A percentile compares a stretch with the other conserved stretches of the same genome.
These are phyloP conservation scores for Lithophane semibrunnea DNA, from an alignment of 2,888 invertebrate genomes.

Conservation along the genomic window DNA sequence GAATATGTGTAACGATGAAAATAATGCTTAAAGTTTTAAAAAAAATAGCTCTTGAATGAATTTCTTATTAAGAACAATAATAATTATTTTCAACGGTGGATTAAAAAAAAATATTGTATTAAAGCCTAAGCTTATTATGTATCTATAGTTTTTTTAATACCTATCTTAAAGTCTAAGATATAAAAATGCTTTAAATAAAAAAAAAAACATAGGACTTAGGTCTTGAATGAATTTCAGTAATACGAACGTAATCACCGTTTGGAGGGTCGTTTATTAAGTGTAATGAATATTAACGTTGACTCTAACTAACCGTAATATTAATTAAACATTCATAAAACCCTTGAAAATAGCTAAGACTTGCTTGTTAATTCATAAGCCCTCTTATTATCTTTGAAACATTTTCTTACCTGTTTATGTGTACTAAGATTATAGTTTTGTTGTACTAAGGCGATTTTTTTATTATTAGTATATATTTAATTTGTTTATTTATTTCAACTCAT, in stretches of 20 bases:
- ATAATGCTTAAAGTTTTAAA: no score
- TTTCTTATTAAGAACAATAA: no score
- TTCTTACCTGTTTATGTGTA: not conserved
- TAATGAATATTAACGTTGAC: conserved; percentile 50
- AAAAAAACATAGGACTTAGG: not conserved
- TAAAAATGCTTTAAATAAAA: not conserved
- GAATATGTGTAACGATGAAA: no score
- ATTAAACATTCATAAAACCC: conserved; percentile 38
- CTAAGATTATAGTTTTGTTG: not conserved
- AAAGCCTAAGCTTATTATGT: no score
- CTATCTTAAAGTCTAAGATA: not conserved
- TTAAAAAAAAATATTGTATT: not conserved
- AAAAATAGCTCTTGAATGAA: no score
- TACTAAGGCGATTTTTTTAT: not conserved
- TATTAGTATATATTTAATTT: not conserved
- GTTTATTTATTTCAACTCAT: not conserved
- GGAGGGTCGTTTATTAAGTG: conserved; percentile 14
- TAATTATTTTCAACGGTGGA: not conserved
- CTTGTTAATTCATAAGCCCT: conserved; percentile 7
- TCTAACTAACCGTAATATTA: conserved; percentile 26
- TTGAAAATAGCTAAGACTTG: not conserved
- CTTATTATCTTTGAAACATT: not conserved
- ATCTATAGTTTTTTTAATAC: no score
- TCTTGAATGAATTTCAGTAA: conserved; percentile 10
- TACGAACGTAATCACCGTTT: conserved; percentile 23